phyloP scores from a whole-genome alignment of 2,888 invertebrate genomes.

The Drosophila koepferae region DNA sequence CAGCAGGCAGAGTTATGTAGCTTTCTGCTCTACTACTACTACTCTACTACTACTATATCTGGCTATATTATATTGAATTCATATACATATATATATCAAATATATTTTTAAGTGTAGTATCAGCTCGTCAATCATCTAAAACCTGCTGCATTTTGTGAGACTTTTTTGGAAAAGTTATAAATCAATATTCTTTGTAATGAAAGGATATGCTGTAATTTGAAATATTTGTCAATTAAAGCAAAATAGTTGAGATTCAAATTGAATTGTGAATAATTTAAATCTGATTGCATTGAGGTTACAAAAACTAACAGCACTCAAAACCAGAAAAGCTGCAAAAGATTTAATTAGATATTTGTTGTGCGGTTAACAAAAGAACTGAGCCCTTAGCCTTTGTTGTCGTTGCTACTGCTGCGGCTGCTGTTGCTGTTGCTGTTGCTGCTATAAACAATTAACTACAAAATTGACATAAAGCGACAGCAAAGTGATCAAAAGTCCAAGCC shows the following conservation, averaged over 20 bases:
- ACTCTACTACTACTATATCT: no score
- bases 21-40: no score
- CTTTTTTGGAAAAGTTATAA: background rate
- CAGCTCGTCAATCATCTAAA: no score
- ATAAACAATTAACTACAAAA: conserved; percentile 64
- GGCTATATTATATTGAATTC: no score
- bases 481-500: conserved; percentile 10
- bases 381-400: background rate
- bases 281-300: conserved; percentile 35
- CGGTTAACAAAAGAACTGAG: conserved; percentile 7
- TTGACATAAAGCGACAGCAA: conserved; percentile 8
- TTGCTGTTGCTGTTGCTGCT: conserved; percentile 9
- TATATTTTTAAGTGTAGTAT: background rate
- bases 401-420: conserved; percentile 12
- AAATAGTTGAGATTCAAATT: conserved; percentile 25
- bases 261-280: conserved; percentile 33
- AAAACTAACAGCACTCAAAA: background rate
- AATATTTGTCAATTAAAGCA: conserved; percentile 28
- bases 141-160: background rate
- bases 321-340: conserved; percentile 20
- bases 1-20: no score
- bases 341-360: conserved; percentile 19
- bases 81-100: no score
- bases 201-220: conserved; percentile 6
- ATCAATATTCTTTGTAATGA: conserved; percentile 14